Evolutionary conservation across 2,113 vertebrate genomes (phyloP), one percentile per base, ranked within the genome.

Genomic region (Glaucomys volans): DNA sequence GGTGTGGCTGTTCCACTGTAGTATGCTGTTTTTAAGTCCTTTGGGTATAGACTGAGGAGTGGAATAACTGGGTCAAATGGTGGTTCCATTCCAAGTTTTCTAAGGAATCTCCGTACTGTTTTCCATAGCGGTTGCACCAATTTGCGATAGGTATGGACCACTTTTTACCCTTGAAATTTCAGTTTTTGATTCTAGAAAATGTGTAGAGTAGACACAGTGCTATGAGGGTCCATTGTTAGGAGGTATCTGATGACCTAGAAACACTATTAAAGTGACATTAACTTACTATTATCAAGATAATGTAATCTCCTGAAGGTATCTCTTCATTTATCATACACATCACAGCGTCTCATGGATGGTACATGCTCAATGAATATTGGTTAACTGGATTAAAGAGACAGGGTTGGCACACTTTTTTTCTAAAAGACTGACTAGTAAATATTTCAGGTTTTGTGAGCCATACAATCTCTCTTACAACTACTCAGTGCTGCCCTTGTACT

Each of bases 131-230:
- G 44, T 47, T 47, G 44, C 9, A 47, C 44, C 44, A 47, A 47
- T 47, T 47, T 47, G 44, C 44, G 1, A 9, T 47, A 20, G 85
- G 50, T 52, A 8, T 52, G 50, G 30, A 8, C 42, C 52, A 59
- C 13, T 88, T 80, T 80, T 16, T 8, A 32, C 32, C 30, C 0
- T 16, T 77, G 44, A 77, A n/a, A 59, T 50, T 95, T 87, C 40
- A n/a, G 28, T 42, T 74, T 88, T 86, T 8, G 77, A 18, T 91
- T 93, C 69, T 84, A 71, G 72, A 91, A 92, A 87, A 37, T 93
- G n/a, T 22, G 0, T 77, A 54, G 52, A 52, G 6, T 3, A 17
- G 26, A n/a, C n/a, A n/a, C 11, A 87, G 42, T 69, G 26, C n/a
- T 83, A 14, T 8, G 64, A n/a, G 14, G 20, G 8, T 83, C 30